Conservation (phyloP, 2,888 invertebrate genomes). For the Ormyrus labotus region DNA sequence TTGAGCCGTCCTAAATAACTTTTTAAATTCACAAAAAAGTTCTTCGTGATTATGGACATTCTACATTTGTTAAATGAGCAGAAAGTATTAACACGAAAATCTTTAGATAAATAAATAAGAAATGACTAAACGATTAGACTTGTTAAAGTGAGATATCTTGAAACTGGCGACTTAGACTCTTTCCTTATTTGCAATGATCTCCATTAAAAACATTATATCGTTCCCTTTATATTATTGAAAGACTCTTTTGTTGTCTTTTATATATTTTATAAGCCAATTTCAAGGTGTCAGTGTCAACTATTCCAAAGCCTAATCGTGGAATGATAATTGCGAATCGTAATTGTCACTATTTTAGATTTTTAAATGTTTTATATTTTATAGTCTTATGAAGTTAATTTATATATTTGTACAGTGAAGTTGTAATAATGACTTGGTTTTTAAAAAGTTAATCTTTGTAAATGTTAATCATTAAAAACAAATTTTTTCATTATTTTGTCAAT, state of each 20-base stretch:
- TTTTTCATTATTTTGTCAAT: constrained; percentile 34
- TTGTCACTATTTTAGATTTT: constrained; percentile 57
- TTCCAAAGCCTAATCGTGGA: constrained; percentile 41
- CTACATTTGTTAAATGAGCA: constrained; percentile 36
- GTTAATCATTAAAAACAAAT: constrained; percentile 33
- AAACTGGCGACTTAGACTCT: constrained; percentile 23
- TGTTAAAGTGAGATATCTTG: constrained; percentile 42
- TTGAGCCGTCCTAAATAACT: constrained; percentile 42
- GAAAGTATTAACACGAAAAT: constrained; percentile 51
- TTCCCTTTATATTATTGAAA: constrained; percentile 42
- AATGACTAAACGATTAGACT: constrained; percentile 30
- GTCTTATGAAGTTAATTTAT: constrained; percentile 55
- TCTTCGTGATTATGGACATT: constrained; percentile 45
- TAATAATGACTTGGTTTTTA: constrained; percentile 41
- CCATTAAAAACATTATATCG: constrained; percentile 40
- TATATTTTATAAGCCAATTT: constrained; percentile 52
- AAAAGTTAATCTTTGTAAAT: constrained; percentile 19
- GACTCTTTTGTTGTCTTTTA: constrained; percentile 52
- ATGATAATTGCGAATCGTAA: constrained; percentile 32
- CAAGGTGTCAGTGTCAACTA: constrained; percentile 33
- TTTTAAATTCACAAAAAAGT: constrained; percentile 24
- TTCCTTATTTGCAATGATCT: constrained; percentile 48
- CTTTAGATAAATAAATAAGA: constrained; percentile 37
- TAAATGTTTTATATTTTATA: constrained; percentile 59
- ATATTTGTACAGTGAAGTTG: constrained; percentile 49